Percentiles rank a stretch among this genome's conserved stretches.
phyloP scores from a whole-genome alignment of 2,888 invertebrate species.

The Lithosia quadra region DNA sequence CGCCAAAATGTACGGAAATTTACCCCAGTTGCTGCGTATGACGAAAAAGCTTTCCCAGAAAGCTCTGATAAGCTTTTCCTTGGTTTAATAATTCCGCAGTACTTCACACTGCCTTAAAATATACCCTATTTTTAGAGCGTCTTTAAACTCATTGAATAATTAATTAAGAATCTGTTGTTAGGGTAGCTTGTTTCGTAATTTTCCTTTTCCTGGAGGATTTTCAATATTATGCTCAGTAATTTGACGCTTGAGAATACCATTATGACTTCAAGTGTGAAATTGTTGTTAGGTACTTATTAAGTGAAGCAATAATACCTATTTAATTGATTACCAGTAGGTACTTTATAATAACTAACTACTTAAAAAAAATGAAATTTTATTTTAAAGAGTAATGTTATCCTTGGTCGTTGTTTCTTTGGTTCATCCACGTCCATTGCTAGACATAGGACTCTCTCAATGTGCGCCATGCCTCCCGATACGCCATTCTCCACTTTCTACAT shows the following conservation, averaged over 20 bases:
- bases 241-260: neutral
- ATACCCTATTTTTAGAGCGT: conserved; percentile 20
- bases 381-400: neutral
- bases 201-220: conserved; percentile 9
- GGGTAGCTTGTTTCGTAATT: conserved; percentile 14
- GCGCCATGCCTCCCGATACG: too few species aligned
- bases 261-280: neutral
- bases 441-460: too few species aligned
- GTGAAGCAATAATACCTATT: neutral
- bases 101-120: conserved; percentile 13
- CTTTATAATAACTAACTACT: neutral
- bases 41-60: neutral
- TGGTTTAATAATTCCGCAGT: conserved; percentile 13
- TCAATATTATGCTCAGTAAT: conserved; percentile 7
- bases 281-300: neutral
- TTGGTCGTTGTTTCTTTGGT: neutral
- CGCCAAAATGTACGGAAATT: too few species aligned
- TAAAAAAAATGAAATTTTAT: too few species aligned
- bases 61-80: neutral
- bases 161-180: conserved; percentile 20
- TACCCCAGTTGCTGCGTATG: too few species aligned
- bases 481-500: too few species aligned
- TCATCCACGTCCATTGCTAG: too few species aligned
- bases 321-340: neutral
- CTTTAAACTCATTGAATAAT: conserved; percentile 26